These are phyloP conservation scores for Lontra canadensis DNA, from an alignment of 2,113 vertebrate genomes.

Conservation along the genomic window DNA sequence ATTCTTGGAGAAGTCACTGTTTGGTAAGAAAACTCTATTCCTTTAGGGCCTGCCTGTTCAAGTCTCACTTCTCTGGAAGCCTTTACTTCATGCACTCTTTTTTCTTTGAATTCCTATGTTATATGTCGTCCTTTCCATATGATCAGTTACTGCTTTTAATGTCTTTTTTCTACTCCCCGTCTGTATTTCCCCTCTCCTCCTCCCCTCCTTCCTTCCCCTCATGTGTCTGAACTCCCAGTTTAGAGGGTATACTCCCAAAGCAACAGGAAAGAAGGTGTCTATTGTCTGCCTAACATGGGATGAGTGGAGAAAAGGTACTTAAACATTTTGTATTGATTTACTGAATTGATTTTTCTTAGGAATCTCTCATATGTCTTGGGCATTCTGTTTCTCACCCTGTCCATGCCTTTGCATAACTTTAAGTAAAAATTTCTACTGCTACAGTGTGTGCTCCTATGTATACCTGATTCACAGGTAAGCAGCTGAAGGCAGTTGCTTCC, in stretches of 20 bases:
- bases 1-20: background rate
- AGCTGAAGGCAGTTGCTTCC: constrained; percentile 55
- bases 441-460: background rate
- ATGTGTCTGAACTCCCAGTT: background rate
- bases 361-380: background rate
- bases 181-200: no score
- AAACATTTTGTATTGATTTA: constrained; percentile 3
- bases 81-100: background rate
- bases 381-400: background rate
- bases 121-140: background rate
- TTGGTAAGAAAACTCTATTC: background rate
- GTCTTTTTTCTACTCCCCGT: background rate
- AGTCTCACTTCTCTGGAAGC: background rate
- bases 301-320: background rate
- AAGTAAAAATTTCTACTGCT: background rate
- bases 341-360: constrained; percentile 5
- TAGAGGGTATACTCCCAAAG: background rate
- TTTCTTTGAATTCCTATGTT: background rate
- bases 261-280: background rate
- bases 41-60: background rate
- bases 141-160: background rate
- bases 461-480: constrained; percentile 64
- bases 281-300: background rate
- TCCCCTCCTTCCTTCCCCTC: background rate
- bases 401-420: background rate